Base-by-base conservation (phyloP, 2,797 vertebrate genomes). In the Cryptoprocta ferox region DNA sequence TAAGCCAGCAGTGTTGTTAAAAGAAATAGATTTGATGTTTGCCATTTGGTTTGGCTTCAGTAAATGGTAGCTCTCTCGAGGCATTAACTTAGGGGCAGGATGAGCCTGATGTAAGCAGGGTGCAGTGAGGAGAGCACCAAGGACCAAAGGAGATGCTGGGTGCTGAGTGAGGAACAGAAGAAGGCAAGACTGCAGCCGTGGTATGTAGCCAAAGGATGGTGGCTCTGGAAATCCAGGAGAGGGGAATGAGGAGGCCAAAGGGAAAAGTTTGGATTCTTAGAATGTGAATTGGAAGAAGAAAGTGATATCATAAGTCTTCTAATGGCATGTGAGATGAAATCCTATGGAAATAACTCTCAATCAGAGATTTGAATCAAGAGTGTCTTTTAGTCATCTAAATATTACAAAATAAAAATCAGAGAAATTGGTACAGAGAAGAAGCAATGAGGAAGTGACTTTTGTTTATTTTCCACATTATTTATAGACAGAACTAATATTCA, bases 391-490 rank as follows among this genome's bases (percentile, higher is more conserved):
- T 73, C 63, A 75, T 35, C 35, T 78, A 32, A 39, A 11, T 39
- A 15, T 16, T 61, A 32, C 35, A 76, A 59, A 94, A n/a, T 63
- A 42, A 85, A 61, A 11, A 1, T 59, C 14, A 21, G 19, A 61
- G 9, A 15, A 73, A 45, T 24, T n/a, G 4, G 35, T 24, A 56
- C 1, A 32, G 19, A 86, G 12, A 66, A 9, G 37, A 56, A 73
- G 6, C 4, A 94, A 24, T 26, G 30, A 71, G 39, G 39, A 80
- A 79, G 21, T 70, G 24, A 79, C 24, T 42, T 65, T 48, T 53
- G 53, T 48, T 95, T 73, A 68, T 63, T 76, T 93, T 95, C 66
- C 78, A 89, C 65, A 90, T 89, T 15, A 91, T 76, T 89, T 87
- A 53, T 32, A 76, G 6, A 21, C 10, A 30, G 48, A 14, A 42